These are phyloP conservation scores for Streptopelia turtur DNA, from an alignment of 2,797 vertebrate genomes.

Conservation along the genomic window DNA sequence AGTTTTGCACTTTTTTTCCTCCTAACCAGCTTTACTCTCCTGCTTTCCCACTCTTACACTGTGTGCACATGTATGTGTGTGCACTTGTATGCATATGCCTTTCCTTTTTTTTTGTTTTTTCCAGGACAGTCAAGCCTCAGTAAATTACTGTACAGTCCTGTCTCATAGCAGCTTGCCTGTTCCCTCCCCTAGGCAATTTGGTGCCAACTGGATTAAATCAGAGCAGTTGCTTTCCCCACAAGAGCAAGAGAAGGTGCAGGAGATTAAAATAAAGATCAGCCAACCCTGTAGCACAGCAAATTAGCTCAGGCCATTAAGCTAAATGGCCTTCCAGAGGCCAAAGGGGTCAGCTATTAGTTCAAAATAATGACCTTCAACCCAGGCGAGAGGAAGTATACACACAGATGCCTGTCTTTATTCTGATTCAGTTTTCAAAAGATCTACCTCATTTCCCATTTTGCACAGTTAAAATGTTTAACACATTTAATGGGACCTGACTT, in stretches of 20 bases:
- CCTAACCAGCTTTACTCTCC: not conserved
- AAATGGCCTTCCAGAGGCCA: conserved; percentile 73
- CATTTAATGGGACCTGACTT: not conserved
- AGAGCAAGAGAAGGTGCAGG: conserved; percentile 59
- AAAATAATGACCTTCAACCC: conserved; percentile 71
- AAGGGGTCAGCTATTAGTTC: conserved; percentile 70
- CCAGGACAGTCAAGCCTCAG: not conserved
- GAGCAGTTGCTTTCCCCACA: conserved; percentile 63
- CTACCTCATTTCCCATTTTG: not conserved
- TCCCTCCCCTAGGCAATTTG: conserved; percentile 54
- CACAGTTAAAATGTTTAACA: conserved; percentile 50
- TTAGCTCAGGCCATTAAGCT: conserved; percentile 77
- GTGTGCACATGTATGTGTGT: rapidly evolving
- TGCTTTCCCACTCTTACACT: not conserved
- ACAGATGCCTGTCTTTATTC: not conserved
- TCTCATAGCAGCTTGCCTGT: conserved; percentile 42
- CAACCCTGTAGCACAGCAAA: conserved; percentile 74
- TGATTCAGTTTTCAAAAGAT: conserved; percentile 30
- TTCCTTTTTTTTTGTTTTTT: not conserved
- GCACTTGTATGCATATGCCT: not conserved
- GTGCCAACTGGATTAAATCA: conserved; percentile 73
- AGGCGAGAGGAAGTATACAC: conserved; percentile 54
- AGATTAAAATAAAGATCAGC: conserved; percentile 69
- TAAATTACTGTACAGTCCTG: conserved; percentile 27
- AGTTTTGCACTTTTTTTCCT: not conserved